Percentiles rank a stretch among this genome's conserved stretches.
Evolutionary conservation across 2,888 invertebrate species (phyloP).

Genomic region (Drosophila helvetica): DNA sequence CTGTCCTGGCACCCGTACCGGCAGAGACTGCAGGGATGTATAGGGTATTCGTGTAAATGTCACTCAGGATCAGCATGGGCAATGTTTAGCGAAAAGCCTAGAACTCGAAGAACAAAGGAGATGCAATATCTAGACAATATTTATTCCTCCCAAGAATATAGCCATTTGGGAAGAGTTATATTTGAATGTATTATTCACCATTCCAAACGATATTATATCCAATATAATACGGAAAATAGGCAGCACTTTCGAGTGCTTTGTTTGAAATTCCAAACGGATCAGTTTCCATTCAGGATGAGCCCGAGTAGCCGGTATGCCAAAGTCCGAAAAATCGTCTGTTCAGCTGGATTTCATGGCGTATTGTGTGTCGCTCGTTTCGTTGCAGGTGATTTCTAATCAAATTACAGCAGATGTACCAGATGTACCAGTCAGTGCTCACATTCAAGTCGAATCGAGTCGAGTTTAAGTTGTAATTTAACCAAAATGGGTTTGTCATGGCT

Average conservation of each 20-base stretch:
- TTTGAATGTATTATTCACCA: too few relatives aligned
- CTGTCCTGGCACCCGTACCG: neutral
- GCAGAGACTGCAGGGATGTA: neutral
- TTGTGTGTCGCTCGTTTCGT: neutral
- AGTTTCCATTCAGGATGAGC: neutral
- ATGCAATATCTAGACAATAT: too few relatives aligned
- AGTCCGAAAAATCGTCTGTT: too few relatives aligned
- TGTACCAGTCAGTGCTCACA: too few relatives aligned
- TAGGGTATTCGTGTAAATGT: too few relatives aligned
- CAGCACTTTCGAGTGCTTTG: neutral
- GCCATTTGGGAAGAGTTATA: too few relatives aligned
- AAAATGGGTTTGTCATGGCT: conserved; percentile 31
- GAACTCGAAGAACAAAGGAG: too few relatives aligned
- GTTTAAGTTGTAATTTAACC: conserved; percentile 31
- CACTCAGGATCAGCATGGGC: too few relatives aligned
- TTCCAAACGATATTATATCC: too few relatives aligned
- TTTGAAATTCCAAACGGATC: neutral
- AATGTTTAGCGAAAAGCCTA: too few relatives aligned
- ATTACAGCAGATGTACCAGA: conserved; percentile 36
- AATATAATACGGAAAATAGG: too few relatives aligned
- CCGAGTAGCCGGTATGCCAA: neutral
- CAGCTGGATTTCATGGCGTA: neutral
- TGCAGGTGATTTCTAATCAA: conserved; percentile 53
- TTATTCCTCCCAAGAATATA: too few relatives aligned
- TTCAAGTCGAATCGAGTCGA: conserved; percentile 5